Conservation (phyloP, 1,140 invertebrate genomes). For the Galendromus occidentalis region DNA sequence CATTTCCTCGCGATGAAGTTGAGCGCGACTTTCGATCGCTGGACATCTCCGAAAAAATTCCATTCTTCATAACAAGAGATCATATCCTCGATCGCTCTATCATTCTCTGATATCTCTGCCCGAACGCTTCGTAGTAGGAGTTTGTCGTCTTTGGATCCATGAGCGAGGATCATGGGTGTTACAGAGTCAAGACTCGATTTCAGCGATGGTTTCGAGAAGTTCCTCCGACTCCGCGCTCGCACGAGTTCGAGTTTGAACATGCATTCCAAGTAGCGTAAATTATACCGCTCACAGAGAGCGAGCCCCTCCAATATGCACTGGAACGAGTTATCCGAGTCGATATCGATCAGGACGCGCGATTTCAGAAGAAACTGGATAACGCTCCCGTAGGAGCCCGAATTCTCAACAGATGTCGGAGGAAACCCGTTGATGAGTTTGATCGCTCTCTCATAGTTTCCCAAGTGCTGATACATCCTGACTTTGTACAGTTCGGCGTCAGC, state of each 20-base stretch:
- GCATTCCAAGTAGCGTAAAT: background rate
- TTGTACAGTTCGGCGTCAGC: background rate
- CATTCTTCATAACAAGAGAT: background rate
- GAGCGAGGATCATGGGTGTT: background rate
- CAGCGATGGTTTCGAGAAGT: background rate
- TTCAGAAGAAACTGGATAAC: background rate
- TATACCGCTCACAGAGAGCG: background rate
- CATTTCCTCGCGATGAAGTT: background rate
- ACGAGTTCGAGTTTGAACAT: constrained; percentile 8
- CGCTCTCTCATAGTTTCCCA: background rate
- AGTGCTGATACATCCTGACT: background rate
- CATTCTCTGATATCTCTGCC: background rate
- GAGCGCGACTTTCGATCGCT: background rate
- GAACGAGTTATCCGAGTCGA: background rate
- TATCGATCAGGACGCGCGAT: background rate
- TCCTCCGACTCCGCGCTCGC: background rate
- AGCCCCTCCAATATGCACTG: background rate
- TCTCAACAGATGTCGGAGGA: background rate
- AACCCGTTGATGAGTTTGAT: background rate
- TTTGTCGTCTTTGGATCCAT: constrained; percentile 6
- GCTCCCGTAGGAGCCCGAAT: background rate
- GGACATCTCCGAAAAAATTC: background rate
- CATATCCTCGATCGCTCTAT: background rate
- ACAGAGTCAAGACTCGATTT: background rate
- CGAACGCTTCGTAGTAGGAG: background rate